phyloP scores from a whole-genome alignment of 2,113 vertebrate species.

The Notiomystis cincta region DNA sequence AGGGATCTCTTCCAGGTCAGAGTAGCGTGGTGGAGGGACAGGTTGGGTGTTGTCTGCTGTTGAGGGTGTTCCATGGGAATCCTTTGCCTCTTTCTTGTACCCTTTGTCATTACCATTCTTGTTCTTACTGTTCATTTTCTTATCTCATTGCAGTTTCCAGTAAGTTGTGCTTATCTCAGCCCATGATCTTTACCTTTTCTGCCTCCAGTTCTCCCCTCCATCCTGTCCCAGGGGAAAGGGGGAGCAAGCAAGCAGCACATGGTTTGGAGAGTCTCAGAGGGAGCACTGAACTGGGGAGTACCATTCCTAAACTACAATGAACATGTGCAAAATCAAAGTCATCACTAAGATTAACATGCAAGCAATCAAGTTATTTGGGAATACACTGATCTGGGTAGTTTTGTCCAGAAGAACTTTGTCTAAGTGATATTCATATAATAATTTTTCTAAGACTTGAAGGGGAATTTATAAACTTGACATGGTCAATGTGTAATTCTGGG shows the following conservation, averaged over 20 bases:
- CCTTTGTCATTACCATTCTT: neutral
- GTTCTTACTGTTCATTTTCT: neutral
- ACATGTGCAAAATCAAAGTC: neutral
- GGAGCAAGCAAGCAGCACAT: rapidly evolving
- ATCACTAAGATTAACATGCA: neutral
- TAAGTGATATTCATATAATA: neutral
- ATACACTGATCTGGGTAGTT: neutral
- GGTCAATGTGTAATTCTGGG: neutral
- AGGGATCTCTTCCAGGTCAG: neutral
- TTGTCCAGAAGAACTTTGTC: neutral
- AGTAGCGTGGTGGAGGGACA: rapidly evolving
- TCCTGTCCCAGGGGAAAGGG: too few species aligned
- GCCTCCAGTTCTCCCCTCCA: neutral
- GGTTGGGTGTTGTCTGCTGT: neutral
- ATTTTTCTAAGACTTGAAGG: neutral
- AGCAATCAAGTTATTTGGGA: neutral
- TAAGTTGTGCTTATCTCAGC: neutral
- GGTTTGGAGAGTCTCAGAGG: neutral
- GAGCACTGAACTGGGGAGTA: neutral
- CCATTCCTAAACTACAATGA: neutral
- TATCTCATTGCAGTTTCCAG: neutral
- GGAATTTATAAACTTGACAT: neutral
- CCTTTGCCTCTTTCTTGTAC: neutral
- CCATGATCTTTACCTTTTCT: neutral
- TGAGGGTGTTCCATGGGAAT: rapidly evolving